Evolutionary conservation across 2,113 vertebrate genomes (phyloP), one percentile per base, ranked within the genome.

Genomic region (Bostrychus sinensis): DNA sequence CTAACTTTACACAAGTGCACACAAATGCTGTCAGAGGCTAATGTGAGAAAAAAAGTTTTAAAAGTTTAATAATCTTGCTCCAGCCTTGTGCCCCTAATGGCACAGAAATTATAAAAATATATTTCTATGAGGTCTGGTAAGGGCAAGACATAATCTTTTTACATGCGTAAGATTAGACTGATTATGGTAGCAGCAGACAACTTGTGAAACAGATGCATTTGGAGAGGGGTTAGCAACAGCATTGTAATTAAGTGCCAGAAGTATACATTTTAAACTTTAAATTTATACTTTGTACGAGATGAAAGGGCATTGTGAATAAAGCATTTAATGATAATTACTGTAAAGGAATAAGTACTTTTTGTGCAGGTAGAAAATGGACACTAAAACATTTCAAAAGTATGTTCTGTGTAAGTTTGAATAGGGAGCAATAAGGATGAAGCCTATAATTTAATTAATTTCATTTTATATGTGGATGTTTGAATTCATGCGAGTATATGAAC

Each of bases 11-110:
- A 72, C 62, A 71, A 39, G 13, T 71, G 26, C 51, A 39, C 50
- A 73, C 58, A 26, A 50, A 73, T 46, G 46, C 26, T 64, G 28
- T 69, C 22, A 30, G 41, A 43, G 72, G 58, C 26, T n/a, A 62
- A 3, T 19, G 41, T 39, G 26, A 67, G 17, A 12, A n/a, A 25
- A 7, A 38, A 43, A 26, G 14, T 65, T 54, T 53, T 22, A 7
- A 62, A 12, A 42, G 13, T 60, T n/a, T 62, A 12, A 57, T 59
- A 4, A n/a, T 71, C 42, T 63, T 22, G 59, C 39, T 20, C 1
- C 55, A 56, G 48, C 48, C 48, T 60, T 36, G n/a, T n/a, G n/a
- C n/a, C n/a, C n/a, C 59, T 4, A 51, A 50, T 45, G 38, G 20
- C 60, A 57, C 10, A 19, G 9, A 28, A 26, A 59, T 41, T 39